These are phyloP conservation scores for Nothocercus julius DNA, from an alignment of 2,113 vertebrate genomes.

Conservation along the genomic window DNA sequence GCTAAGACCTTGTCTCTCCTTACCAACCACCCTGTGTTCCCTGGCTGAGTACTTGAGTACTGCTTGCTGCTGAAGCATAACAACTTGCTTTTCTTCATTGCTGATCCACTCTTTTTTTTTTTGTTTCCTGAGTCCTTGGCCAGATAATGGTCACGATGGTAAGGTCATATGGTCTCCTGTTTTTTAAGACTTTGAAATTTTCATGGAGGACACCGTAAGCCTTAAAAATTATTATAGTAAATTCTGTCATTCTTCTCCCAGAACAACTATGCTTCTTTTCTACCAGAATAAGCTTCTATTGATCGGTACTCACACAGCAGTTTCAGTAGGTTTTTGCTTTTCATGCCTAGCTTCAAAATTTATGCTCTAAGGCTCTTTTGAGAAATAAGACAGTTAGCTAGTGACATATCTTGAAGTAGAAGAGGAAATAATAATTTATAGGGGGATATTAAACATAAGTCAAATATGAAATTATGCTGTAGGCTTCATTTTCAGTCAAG, in stretches of 20 bases:
- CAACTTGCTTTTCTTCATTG: not conserved
- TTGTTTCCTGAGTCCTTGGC: not conserved
- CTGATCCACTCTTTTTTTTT: not conserved
- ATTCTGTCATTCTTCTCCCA: not conserved
- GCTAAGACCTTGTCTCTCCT: not conserved
- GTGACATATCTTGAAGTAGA: not conserved
- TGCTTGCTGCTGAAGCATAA: not conserved
- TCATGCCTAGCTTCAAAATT: not conserved
- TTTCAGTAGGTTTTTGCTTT: not conserved
- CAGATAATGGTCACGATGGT: not conserved
- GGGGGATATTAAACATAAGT: not conserved
- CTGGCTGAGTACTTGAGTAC: not conserved
- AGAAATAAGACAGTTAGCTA: not conserved
- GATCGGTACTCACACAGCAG: not conserved
- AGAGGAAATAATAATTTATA: not conserved
- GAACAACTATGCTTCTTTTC: not conserved
- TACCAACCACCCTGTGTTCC: fast-evolving
- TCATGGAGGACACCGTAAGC: not conserved
- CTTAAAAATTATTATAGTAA: not conserved
- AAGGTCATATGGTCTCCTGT: not conserved
- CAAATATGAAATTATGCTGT: not conserved
- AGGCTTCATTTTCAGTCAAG: not conserved
- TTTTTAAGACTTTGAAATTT: not conserved
- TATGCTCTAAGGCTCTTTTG: not conserved
- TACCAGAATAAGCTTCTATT: not conserved